These are phyloP conservation scores for Epinotia ramella DNA, from an alignment of 2,888 invertebrate genomes.

Conservation along the genomic window DNA sequence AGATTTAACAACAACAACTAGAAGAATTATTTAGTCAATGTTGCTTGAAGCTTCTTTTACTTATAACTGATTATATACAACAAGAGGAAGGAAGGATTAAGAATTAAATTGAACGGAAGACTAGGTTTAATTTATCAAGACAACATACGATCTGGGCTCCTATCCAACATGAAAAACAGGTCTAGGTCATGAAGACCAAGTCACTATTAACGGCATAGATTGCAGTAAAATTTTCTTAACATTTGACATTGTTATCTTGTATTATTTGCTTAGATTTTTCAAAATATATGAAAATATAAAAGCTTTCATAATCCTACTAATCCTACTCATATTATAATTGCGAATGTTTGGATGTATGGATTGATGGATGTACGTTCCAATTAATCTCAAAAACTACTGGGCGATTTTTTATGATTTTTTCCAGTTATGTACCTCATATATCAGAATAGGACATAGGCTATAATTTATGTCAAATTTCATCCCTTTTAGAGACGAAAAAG, in stretches of 20 bases:
- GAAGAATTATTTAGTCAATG: background rate
- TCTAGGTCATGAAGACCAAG: slow-evolving; percentile 69
- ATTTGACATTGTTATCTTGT: background rate
- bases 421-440: too few species aligned
- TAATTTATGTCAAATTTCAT: too few species aligned
- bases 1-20: background rate
- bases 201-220: slow-evolving; percentile 41
- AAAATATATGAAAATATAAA: too few species aligned
- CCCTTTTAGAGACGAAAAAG: background rate
- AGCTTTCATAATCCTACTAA: too few species aligned
- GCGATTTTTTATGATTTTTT: too few species aligned
- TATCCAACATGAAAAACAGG: slow-evolving; percentile 73
- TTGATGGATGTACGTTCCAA: too few species aligned
- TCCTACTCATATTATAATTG: too few species aligned
- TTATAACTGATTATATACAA: background rate
- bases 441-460: too few species aligned
- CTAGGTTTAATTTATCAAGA: slow-evolving; percentile 62
- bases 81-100: slow-evolving; percentile 9
- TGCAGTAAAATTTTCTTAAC: slow-evolving; percentile 12
- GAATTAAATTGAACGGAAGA: slow-evolving; percentile 57
- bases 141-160: slow-evolving; percentile 63
- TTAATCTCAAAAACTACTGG: too few species aligned
- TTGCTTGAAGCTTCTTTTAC: background rate
- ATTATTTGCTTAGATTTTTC: background rate
- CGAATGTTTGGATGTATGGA: too few species aligned